Evolutionary conservation across 2,113 vertebrate genomes (phyloP), one percentile per base, ranked within the genome.

Genomic region (Panurus biarmicus): DNA sequence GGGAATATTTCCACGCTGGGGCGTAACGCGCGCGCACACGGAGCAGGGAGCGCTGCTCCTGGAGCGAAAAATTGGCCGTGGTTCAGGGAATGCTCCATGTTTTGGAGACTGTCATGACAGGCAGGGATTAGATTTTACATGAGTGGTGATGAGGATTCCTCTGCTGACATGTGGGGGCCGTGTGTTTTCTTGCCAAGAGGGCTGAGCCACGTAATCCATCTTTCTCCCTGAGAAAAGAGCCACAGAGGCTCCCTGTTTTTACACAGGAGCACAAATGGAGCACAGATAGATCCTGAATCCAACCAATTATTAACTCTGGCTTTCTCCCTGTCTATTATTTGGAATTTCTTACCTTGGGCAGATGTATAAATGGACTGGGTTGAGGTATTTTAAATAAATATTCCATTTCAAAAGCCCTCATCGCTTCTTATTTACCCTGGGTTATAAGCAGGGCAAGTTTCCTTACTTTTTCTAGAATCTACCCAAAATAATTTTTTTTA

Each of bases 101-200:
- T 94, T 94, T 93, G 94, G 87, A 96, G 93, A 86, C 91, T 94
- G 71, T 95, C 87, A 75, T 90, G 91, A 94, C 92, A 96, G 87
- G 72, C 75, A 67, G 74, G 94, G 94, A 94, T 97, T 95, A 96
- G 67, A 90, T 95, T 94, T 93, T 95, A 95, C 93, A 96, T 96
- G 84, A 93, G 78, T 91, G 96, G 87, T 91, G 93, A 94, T 89
- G 93, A 95, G 82, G 82, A 92, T 84, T 78, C 70, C 79, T 94
- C 94, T 83, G 65, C 87, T 94, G 94, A 95, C 74, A 96, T 92
- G 82, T 90, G 72, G 91, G 73, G 72, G 67, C 89, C 70, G 90
- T 76, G 76, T 66, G 74, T 85, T 90, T 94, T 12, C 90, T 95
- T 94, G 94, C 87, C 96, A 95, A 13, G 0, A 5, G 72, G 65